Evolutionary conservation across 2,888 invertebrate genomes (phyloP), one percentile per base, ranked within the genome.

Genomic region (Drosophila vallismaia): DNA sequence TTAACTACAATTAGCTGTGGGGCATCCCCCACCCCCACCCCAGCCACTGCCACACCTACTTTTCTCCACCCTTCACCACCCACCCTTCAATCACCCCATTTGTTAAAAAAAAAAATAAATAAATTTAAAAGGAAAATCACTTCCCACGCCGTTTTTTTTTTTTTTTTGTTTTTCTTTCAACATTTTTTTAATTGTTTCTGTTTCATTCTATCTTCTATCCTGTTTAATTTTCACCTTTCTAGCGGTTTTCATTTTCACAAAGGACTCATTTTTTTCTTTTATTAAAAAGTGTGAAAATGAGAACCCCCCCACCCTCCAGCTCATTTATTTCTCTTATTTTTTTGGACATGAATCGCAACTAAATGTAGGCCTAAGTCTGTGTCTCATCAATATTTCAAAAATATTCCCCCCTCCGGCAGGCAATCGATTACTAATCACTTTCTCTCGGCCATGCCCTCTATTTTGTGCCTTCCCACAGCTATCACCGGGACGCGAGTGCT

Each of bases 401-500:
- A 28, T 28, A 6, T 36, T 36, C 36, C n/a, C 36, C 5, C 0
- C 36, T 5, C 36, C 36, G 26, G 1, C 45, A 19, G 26, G 1
- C 45, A 19, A 28, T 38, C 19, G 33, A 54, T 38, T 8, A 40
- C 70, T 64, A 64, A 69, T 64, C 46, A 1, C 8, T 2, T n/a
- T 4, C 2, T 8, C 29, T 10, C 51, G 38, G 19, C 46, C 29
- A 46, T 33, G 1, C 10, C 33, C 33, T 33, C n/a, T n/a, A 6
- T 4, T 12, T 28, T n/a, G 19, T 50, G 28, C 49, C 8, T 40
- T 26, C 57, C 12, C 46, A 19, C 77, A 97, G 96, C 93, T 97
- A 88, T 97, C 97, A 8, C 97, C 96, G 44, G 96, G 97, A 14
- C 94, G 96, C 64, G 96, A 96, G 88, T 95, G 94, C 72, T 94